A percentile compares a stretch with the other conserved stretches of the same genome.
These are phyloP conservation scores for Podilymbus podiceps DNA, from an alignment of 2,113 vertebrate genomes.

Conservation along the genomic window DNA sequence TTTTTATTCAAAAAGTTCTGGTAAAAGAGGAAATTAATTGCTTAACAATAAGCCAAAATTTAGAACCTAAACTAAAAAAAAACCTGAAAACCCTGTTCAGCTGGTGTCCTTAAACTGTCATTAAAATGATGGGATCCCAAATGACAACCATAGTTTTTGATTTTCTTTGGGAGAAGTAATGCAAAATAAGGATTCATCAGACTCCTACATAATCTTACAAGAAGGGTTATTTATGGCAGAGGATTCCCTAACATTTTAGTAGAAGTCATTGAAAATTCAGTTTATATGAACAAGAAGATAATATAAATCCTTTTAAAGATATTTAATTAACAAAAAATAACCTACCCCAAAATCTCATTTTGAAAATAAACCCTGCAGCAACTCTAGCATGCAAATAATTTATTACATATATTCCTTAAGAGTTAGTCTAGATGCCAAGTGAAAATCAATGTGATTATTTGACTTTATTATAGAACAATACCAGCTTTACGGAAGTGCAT, in stretches of 20 bases:
- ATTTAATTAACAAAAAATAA: slow-evolving; percentile 57
- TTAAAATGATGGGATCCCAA: slow-evolving; percentile 30
- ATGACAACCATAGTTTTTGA: slow-evolving; percentile 38
- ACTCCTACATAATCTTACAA: slow-evolving; percentile 43
- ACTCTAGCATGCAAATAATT: slow-evolving; percentile 49
- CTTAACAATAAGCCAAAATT: background rate
- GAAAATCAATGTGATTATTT: slow-evolving; percentile 70
- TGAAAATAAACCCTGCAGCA: slow-evolving; percentile 65
- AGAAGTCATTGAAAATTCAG: slow-evolving; percentile 66
- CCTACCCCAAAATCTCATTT: slow-evolving; percentile 57
- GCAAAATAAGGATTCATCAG: slow-evolving; percentile 50
- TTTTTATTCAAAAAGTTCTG: background rate
- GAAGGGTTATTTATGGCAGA: slow-evolving; percentile 56
- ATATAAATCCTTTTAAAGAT: slow-evolving; percentile 69
- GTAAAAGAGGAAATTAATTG: background rate
- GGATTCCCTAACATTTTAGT: slow-evolving; percentile 45
- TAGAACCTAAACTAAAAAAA: slow-evolving; percentile 31
- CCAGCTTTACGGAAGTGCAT: slow-evolving; percentile 47
- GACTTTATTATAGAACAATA: slow-evolving; percentile 60
- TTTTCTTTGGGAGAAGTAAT: slow-evolving; percentile 43
- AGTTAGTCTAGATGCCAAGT: slow-evolving; percentile 52
- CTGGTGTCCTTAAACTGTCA: slow-evolving; percentile 42
- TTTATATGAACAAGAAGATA: slow-evolving; percentile 67
- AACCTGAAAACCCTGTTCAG: background rate
- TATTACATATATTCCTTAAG: slow-evolving; percentile 42